Conservation (phyloP, 2,113 vertebrate genomes). For the Muscicapa adusta region DNA sequence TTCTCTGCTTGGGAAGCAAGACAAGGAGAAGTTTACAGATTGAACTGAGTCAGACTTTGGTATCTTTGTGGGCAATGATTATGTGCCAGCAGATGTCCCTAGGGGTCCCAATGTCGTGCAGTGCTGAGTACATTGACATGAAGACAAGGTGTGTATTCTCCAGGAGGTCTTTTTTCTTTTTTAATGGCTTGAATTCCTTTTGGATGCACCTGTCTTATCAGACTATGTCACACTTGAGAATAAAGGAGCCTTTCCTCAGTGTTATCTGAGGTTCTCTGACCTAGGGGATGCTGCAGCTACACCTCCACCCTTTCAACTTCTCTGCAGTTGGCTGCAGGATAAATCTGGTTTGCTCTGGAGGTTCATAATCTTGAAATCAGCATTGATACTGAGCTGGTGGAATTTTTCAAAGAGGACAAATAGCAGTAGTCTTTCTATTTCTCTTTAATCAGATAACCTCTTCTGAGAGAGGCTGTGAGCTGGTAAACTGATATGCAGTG, state of each 20-base stretch:
- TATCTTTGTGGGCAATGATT: neutral
- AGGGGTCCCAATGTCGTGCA: neutral
- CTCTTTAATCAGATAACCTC: neutral
- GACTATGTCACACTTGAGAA: neutral
- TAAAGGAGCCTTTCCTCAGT: neutral
- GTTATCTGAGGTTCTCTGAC: neutral
- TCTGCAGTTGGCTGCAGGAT: neutral
- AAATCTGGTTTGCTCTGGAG: neutral
- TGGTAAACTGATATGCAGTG: neutral
- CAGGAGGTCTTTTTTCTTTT: neutral
- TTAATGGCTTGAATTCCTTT: neutral
- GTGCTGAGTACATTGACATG: neutral
- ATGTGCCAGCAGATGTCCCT: neutral
- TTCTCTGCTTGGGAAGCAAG: neutral
- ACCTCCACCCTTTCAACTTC: neutral
- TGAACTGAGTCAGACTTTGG: neutral
- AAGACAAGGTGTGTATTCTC: neutral
- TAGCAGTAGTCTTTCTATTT: neutral
- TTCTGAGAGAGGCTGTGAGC: neutral
- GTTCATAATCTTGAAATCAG: neutral
- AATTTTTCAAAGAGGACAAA: neutral
- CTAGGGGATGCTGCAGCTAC: neutral
- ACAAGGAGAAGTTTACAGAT: neutral
- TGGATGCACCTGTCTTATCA: neutral
- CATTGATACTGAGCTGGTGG: neutral